Evolutionary conservation across 2,888 invertebrate species (phyloP).

Genomic region (Cyaniris semiargus): DNA sequence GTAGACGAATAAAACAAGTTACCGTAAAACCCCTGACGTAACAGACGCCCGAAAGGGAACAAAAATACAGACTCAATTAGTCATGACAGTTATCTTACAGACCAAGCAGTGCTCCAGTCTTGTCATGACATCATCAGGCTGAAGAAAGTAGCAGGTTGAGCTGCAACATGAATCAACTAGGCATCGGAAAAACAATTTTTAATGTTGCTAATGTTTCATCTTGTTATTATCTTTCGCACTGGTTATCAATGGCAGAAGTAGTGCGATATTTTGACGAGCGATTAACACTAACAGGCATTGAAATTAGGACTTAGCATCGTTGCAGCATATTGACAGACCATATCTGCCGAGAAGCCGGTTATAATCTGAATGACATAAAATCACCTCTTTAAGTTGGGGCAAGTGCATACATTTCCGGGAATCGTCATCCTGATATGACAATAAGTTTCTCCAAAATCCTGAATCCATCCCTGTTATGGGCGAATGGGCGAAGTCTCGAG

Average conservation of each 20-base stretch:
- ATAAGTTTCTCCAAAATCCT: neutral
- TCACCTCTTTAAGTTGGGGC: neutral
- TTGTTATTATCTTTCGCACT: neutral
- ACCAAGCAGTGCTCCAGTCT: neutral
- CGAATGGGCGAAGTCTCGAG: neutral
- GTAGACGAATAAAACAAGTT: neutral
- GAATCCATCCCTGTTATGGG: neutral
- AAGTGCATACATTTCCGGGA: too few relatives aligned
- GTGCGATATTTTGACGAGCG: neutral
- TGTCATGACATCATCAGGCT: conserved; percentile 9
- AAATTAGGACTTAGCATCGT: too few relatives aligned
- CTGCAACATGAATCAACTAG: neutral
- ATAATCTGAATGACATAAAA: neutral
- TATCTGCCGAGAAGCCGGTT: neutral
- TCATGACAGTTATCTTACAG: neutral
- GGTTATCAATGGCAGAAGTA: neutral
- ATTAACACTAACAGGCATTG: too few relatives aligned
- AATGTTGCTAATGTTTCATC: neutral
- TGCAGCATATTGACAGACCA: too few relatives aligned
- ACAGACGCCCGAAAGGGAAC: neutral
- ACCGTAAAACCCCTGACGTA: neutral
- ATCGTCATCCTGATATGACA: neutral
- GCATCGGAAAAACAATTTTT: too few relatives aligned
- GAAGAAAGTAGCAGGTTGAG: neutral
- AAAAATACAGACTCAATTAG: neutral